Evolutionary conservation across 1,140 invertebrate genomes (phyloP).

Genomic region (Coboldia fuscipes): DNA sequence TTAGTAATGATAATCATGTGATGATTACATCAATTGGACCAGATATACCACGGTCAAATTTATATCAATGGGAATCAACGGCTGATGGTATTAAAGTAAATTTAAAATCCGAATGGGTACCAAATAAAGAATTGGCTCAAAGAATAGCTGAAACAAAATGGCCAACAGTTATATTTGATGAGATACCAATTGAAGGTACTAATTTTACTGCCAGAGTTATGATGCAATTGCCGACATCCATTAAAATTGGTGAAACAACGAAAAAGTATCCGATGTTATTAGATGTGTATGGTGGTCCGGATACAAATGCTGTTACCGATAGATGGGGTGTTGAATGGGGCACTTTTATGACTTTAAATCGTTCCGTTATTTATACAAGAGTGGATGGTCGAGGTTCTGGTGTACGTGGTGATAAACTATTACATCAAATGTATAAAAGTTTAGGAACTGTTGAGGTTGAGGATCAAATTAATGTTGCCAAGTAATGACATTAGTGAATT

Average conservation of each 20-base stretch:
- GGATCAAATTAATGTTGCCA: slow-evolving; percentile 45
- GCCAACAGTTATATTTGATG: slow-evolving; percentile 12
- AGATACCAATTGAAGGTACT: slow-evolving; percentile 12
- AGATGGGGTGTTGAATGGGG: slow-evolving; percentile 58
- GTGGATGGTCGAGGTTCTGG: slow-evolving; percentile 83
- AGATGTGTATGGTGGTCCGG: slow-evolving; percentile 80
- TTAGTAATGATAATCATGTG: slow-evolving; percentile 13
- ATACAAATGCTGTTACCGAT: slow-evolving; percentile 58
- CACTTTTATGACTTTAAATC: slow-evolving; percentile 59
- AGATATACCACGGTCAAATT: slow-evolving; percentile 11
- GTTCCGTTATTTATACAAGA: slow-evolving; percentile 62
- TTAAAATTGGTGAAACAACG: slow-evolving; percentile 36
- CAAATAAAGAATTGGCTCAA: slow-evolving; percentile 9
- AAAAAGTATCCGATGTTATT: slow-evolving; percentile 68
- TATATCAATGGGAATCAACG: slow-evolving; percentile 11
- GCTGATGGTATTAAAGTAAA: slow-evolving; percentile 8
- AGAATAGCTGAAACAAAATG: slow-evolving; percentile 10
- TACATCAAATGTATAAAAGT: slow-evolving; percentile 63
- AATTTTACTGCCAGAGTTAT: slow-evolving; percentile 17
- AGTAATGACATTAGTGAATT: slow-evolving; percentile 13
- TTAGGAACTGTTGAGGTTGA: slow-evolving; percentile 73
- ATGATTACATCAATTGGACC: slow-evolving; percentile 16
- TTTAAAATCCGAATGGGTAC: slow-evolving; percentile 13
- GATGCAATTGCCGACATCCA: slow-evolving; percentile 52
- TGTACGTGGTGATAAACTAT: slow-evolving; percentile 57